phyloP scores from a whole-genome alignment of 2,888 invertebrate genomes.

The Chalcosyrphus nemorum region DNA sequence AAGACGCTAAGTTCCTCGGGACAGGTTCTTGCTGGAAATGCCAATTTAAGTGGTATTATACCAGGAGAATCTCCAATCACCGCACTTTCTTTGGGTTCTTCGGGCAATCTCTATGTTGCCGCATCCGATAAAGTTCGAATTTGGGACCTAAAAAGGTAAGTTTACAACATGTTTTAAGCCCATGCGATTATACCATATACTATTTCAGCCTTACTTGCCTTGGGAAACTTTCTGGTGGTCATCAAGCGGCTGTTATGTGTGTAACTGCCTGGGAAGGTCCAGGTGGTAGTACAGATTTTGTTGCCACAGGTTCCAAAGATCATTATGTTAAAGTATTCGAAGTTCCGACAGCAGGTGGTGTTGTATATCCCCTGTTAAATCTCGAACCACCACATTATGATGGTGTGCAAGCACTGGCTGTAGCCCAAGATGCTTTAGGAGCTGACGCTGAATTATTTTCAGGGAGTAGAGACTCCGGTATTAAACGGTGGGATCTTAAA shows the following conservation, averaged over 20 bases:
- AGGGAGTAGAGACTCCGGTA: conserved; percentile 92
- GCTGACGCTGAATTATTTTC: conserved; percentile 85
- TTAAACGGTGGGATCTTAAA: conserved; percentile 91
- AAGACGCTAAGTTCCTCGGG: conserved; percentile 89
- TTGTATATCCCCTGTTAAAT: conserved; percentile 84
- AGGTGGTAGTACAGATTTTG: conserved; percentile 84
- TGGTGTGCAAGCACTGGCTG: conserved; percentile 91
- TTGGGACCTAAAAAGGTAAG: conserved; percentile 90
- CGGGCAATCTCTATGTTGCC: conserved; percentile 88
- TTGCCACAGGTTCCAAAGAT: conserved; percentile 93
- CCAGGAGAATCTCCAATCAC: conserved; percentile 87
- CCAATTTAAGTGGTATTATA: conserved; percentile 74
- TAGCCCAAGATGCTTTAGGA: conserved; percentile 83
- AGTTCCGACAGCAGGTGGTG: conserved; percentile 82
- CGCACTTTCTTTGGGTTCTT: conserved; percentile 86
- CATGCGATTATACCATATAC: neutral
- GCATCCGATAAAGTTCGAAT: conserved; percentile 91
- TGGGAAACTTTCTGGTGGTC: conserved; percentile 89
- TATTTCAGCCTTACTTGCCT: conserved; percentile 86
- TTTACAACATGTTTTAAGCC: neutral
- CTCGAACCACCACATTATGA: conserved; percentile 95
- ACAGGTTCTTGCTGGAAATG: conserved; percentile 83
- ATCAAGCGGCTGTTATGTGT: conserved; percentile 93
- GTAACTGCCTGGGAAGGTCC: conserved; percentile 85
- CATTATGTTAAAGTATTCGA: conserved; percentile 88